Base-by-base conservation (phyloP, 2,888 invertebrate species). In the Amphipoea oculea region DNA sequence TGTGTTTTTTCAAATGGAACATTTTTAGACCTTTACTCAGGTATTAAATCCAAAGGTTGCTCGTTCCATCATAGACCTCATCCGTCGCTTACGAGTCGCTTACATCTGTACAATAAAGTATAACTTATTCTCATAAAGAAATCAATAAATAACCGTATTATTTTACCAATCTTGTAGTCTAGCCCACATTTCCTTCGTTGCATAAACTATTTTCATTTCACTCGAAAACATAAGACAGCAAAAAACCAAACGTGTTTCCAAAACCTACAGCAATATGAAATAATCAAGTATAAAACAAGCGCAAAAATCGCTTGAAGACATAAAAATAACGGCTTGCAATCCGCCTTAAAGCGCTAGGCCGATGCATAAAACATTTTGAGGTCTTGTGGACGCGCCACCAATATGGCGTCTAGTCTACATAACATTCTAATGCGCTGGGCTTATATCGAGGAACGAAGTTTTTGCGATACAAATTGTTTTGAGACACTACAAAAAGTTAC, bases 361-460 rank as follows among this genome's bases (percentile, higher is more conserved):
- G 89, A 81, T 92, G 92, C 92, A 93, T 93, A 92, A 93, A 93
- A 93, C 92, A 93, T 93, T 91, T 92, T 91, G 83, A 92, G 87
- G 90, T 85, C 84, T 83, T 87, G 83, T 89, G 90, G 89, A 90
- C 88, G 89, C 88, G 85, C 90, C 84, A 85, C 90, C 91, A 92
- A 92, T 92, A 92, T 91, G 90, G 90, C 89, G 88, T 72, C 87
- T 81, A 83, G 85, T 85, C 87, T 89, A 91, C 89, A 90, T 91
- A 89, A 92, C 91, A 91, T 92, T 92, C 92, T 92, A 91, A 92
- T 92, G 91, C 83, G 81, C 36, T 78, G 80, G 17, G 57, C 40
- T 76, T 57, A 84, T 86, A 51, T 4, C 4, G 82, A 88, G 81
- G 65, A 51, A 89, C 85, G 91, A 80, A 86, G 36, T 60, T 79